Conservation (phyloP, 2,888 invertebrate genomes). For the Nymphalis urticae region DNA sequence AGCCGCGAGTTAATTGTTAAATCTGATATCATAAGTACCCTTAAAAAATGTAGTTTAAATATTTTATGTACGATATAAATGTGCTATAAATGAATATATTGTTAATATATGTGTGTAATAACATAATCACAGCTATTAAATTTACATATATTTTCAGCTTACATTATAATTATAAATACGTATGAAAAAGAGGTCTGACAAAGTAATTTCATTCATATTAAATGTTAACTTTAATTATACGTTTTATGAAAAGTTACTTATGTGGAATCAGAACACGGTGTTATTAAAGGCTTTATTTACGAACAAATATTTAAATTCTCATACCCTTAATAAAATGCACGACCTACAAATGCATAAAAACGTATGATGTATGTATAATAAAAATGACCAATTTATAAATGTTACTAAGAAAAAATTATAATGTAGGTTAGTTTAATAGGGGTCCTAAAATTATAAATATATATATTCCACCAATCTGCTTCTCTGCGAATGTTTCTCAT, state of each 20-base stretch:
- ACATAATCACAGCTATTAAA: not conserved
- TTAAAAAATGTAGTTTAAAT: too few species aligned
- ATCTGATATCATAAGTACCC: too few species aligned
- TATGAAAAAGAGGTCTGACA: conserved; percentile 2
- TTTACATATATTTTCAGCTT: conserved; percentile 18
- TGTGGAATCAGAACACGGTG: conserved; percentile 2
- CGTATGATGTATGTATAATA: not conserved
- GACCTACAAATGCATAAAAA: not conserved
- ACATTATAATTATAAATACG: conserved; percentile 1
- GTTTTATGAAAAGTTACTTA: not conserved
- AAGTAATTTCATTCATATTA: conserved; percentile 4
- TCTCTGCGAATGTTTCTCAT: too few species aligned
- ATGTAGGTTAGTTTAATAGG: too few species aligned
- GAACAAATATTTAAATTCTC: conserved; percentile 2
- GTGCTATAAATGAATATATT: too few species aligned
- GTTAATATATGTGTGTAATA: not conserved
- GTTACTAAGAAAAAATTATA: too few species aligned
- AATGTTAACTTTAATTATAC: conserved; percentile 4
- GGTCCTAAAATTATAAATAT: too few species aligned
- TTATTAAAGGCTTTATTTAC: conserved; percentile 2
- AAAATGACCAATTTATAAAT: not conserved
- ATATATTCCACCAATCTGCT: too few species aligned
- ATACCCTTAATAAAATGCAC: conserved; percentile 1
- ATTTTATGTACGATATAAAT: too few species aligned
- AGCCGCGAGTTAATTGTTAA: too few species aligned